Base-by-base conservation (phyloP, 2,888 invertebrate genomes). In the Xestia ashworthii region DNA sequence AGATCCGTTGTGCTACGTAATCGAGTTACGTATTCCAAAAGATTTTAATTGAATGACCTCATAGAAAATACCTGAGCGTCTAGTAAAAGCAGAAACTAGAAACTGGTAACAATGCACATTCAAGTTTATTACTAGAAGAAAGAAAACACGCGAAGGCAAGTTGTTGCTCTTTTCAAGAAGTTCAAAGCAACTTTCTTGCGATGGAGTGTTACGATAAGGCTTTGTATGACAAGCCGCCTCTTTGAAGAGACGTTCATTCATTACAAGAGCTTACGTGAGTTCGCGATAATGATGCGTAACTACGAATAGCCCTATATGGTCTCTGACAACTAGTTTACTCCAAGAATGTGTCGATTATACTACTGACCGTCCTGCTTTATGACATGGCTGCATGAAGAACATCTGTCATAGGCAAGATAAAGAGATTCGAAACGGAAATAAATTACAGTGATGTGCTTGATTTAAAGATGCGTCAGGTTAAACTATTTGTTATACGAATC, bases 361-460 rank as follows among this genome's bases (percentile, higher is more conserved):
- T 82, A 75, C 82, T 82, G 82, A 80, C 65, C 67, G 48, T 46
- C 19, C 74, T 84, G 66, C 68, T 71, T 66, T 62, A 66, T 82
- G 77, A 74, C 75, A 50, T 65, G 65, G n/a, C 44, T 25, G 16
- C n/a, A 44, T 68, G 66, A 73, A 19, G 22, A 82, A 86, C 77
- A 81, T 86, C 62, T 81, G 69, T 76, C 87, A 80, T 60, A 84
- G 66, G 70, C 74, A 82, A 78, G 78, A 78, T 82, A 50, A 74
- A 77, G 38, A 74, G 64, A 68, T 83, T 83, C 3, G 46, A 73
- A 73, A 82, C 70, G 67, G 64, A 82, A 78, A 85, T 82, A 75
- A 62, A 85, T 85, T 60, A 85, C 69, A 58, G 58, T 60, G 65
- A 72, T 70, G 64, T 44, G 46, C 48, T 55, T 78, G 71, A 75